Evolutionary conservation across 2,113 vertebrate genomes (phyloP).

Genomic region (Pelodiscus sinensis): DNA sequence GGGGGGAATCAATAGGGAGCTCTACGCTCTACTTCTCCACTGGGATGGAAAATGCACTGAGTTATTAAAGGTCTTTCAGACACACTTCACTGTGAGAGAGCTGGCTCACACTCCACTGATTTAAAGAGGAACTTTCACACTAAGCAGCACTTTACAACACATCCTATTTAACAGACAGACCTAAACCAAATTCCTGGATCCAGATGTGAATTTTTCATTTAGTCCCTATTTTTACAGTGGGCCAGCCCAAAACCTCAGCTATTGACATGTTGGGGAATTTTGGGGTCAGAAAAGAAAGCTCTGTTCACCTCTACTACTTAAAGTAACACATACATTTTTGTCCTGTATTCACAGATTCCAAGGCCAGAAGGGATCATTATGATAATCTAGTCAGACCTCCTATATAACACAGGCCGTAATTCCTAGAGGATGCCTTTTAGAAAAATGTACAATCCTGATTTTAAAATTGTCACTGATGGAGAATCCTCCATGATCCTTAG

Average conservation of each 20-base stretch:
- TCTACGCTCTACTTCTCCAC: constrained; percentile 30
- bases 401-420: not conserved
- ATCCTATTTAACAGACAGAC: not conserved
- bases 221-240: not conserved
- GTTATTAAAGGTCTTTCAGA: constrained; percentile 59
- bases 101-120: constrained; percentile 15
- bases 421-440: not conserved
- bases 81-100: constrained; percentile 30
- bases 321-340: not conserved
- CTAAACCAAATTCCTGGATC: constrained; percentile 16
- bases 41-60: constrained; percentile 40
- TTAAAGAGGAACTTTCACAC: constrained; percentile 29
- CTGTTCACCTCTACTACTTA: not conserved
- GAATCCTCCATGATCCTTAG: not conserved
- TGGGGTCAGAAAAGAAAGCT: not conserved
- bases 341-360: not conserved
- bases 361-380: not conserved
- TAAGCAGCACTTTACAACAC: constrained; percentile 20
- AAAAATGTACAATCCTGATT: not conserved
- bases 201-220: not conserved
- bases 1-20: constrained; percentile 39
- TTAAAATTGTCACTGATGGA: not conserved
- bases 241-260: not conserved
- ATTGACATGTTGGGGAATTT: not conserved
- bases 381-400: not conserved